phyloP scores from a whole-genome alignment of 2,888 invertebrate genomes.

The Scaptomyza caliginosa region DNA sequence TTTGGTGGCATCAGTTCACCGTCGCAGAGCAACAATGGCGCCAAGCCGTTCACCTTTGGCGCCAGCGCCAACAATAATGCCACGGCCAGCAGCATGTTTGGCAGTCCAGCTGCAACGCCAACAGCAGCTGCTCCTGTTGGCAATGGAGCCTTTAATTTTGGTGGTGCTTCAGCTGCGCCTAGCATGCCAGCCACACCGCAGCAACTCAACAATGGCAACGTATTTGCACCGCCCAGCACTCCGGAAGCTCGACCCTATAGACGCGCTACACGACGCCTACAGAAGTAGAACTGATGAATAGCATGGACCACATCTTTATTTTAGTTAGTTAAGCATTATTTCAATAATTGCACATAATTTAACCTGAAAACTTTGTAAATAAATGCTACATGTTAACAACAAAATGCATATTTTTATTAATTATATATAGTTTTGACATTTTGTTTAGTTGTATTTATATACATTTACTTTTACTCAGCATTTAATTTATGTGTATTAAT shows the following conservation, averaged over 20 bases:
- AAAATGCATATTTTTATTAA: neutral
- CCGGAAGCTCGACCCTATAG: slow-evolving; percentile 68
- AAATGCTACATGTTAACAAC: neutral
- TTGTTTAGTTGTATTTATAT: neutral
- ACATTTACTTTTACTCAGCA: neutral
- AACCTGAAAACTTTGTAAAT: slow-evolving; percentile 1
- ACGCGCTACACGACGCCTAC: slow-evolving; percentile 78
- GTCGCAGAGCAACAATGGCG: slow-evolving; percentile 22
- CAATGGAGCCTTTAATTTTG: slow-evolving; percentile 59
- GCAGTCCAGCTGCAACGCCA: slow-evolving; percentile 27
- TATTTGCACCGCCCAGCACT: slow-evolving; percentile 61
- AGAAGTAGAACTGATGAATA: slow-evolving; percentile 58
- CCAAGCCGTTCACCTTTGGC: slow-evolving; percentile 67
- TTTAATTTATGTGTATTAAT: neutral
- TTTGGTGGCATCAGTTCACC: slow-evolving; percentile 47
- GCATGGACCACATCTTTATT: neutral
- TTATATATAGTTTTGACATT: neutral
- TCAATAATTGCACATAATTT: neutral
- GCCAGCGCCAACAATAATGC: slow-evolving; percentile 7
- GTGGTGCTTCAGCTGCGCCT: slow-evolving; percentile 27
- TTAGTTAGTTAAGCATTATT: neutral
- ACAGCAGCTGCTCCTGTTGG: slow-evolving; percentile 10
- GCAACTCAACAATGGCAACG: slow-evolving; percentile 58
- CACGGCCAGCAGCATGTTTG: slow-evolving; percentile 48
- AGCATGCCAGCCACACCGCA: slow-evolving; percentile 37